Evolutionary conservation across 2,888 invertebrate species (phyloP), one percentile per base, ranked within the genome.

Genomic region (Harpagoxenus sublaevis): DNA sequence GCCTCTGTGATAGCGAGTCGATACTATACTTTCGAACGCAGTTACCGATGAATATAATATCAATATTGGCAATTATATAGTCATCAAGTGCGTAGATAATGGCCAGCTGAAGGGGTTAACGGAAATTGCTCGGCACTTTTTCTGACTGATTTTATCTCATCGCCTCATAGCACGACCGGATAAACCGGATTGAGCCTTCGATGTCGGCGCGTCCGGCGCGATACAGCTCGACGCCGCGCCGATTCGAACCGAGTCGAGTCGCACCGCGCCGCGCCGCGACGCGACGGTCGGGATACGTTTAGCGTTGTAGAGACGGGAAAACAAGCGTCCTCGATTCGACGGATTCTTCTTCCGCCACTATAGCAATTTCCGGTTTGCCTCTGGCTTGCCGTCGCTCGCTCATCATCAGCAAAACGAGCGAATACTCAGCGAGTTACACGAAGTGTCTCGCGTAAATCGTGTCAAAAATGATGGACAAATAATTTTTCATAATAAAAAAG

Each of bases 261-360:
- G 65, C 42, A n/a, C 9, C 51, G 60, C 18, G 51, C n/a, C 18
- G 39, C 53, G 3, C 18, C 63, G 39, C n/a, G n/a, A n/a, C n/a
- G n/a, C 53, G n/a, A 31, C 23, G 15, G 70, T 60, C 39, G 42
- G 62, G 85, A 89, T 89, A 86, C 85, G 86, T 87, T 83, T 74
- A 79, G 66, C 82, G 86, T 75, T 82, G 85, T 83, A 86, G 89
- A 89, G 89, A 89, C 86, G 85, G 86, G 89, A 85, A 89, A 89
- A 89, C 89, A 86, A 88, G 87, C 86, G 87, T 86, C 87, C 88
- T 84, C 88, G 88, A 89, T 89, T 88, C 87, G 89, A 87, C 82
- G 86, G 81, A 90, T 84, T 81, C 84, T 88, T 89, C 89, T 88
- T 89, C 88, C 89, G 87, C 84, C 66, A 71, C 82, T 87, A 83